Conservation (phyloP, 2,888 invertebrate species). For the Erebia aethiops region DNA sequence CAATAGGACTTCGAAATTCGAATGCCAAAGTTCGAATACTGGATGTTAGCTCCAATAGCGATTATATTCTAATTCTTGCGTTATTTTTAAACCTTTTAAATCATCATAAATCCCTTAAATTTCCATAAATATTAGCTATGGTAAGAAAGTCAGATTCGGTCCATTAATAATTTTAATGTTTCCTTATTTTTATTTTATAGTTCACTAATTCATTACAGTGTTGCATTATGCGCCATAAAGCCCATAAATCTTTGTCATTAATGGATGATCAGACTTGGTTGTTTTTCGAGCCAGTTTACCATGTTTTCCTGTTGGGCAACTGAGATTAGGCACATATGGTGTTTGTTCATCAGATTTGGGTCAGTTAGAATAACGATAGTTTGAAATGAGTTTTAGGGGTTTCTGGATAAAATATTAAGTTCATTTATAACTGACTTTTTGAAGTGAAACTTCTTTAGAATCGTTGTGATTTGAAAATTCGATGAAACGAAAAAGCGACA, state of each 20-base stretch:
- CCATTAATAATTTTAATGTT: conserved; percentile 24
- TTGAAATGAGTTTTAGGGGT: conserved; percentile 9
- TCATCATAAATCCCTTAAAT: not conserved
- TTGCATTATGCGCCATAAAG: conserved; percentile 27
- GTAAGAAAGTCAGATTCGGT: not conserved
- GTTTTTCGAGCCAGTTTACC: conserved; percentile 45
- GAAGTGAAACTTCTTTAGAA: no score
- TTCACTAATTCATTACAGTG: conserved; percentile 28
- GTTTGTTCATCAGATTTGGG: conserved; percentile 36
- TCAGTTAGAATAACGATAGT: conserved; percentile 11
- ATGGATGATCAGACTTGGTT: conserved; percentile 52
- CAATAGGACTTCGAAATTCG: no score
- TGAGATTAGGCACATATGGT: conserved; percentile 36
- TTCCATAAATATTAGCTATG: not conserved
- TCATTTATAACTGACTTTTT: no score
- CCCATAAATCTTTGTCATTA: conserved; percentile 33
- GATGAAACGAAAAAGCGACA: no score
- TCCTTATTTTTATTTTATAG: conserved; percentile 32
- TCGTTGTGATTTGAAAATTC: no score
- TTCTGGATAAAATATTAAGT: not conserved
- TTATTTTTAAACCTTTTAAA: not conserved
- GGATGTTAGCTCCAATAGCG: not conserved
- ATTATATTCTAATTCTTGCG: not conserved
- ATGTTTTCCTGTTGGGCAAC: conserved; percentile 37
- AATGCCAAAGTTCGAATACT: no score